Conservation (phyloP, 2,797 vertebrate species). For the Sandelia bainsii region DNA sequence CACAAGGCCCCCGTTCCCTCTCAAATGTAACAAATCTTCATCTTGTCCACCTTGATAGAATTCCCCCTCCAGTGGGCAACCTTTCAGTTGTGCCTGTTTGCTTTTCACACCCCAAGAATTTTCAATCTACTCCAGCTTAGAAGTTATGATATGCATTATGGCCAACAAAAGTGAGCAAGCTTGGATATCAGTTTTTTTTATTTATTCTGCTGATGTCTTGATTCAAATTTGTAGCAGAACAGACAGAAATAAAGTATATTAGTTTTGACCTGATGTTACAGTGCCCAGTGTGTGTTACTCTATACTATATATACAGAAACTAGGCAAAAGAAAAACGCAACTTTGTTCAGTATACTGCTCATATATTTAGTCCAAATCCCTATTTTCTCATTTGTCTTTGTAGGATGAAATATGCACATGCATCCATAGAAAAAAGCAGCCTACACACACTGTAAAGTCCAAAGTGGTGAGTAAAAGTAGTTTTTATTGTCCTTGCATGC, state of each 20-base stretch:
- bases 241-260: conserved; percentile 20
- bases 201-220: conserved; percentile 71
- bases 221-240: conserved; percentile 72
- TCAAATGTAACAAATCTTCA: conserved; percentile 82
- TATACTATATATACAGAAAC: not conserved
- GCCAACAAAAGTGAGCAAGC: conserved; percentile 68
- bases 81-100: conserved; percentile 82
- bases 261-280: conserved; percentile 13
- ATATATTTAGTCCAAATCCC: conserved; percentile 33
- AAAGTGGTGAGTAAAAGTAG: conserved; percentile 81
- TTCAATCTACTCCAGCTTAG: conserved; percentile 84
- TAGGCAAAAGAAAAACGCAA: not conserved
- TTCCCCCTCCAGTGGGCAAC: conserved; percentile 81
- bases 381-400: conserved; percentile 28
- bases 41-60: conserved; percentile 83
- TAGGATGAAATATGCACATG: conserved; percentile 87
- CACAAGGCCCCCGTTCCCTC: conserved; percentile 60
- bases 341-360: conserved; percentile 8
- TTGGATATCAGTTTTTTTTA: conserved; percentile 52
- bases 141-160: conserved; percentile 83
- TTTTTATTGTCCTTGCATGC: conserved; percentile 69
- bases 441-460: conserved; percentile 75
- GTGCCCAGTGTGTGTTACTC: conserved; percentile 5
- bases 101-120: conserved; percentile 84
- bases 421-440: conserved; percentile 75